A percentile compares a stretch with the other conserved stretches of the same genome.
Conservation (phyloP, 2,888 invertebrate genomes). For the Eristalis pertinax region DNA sequence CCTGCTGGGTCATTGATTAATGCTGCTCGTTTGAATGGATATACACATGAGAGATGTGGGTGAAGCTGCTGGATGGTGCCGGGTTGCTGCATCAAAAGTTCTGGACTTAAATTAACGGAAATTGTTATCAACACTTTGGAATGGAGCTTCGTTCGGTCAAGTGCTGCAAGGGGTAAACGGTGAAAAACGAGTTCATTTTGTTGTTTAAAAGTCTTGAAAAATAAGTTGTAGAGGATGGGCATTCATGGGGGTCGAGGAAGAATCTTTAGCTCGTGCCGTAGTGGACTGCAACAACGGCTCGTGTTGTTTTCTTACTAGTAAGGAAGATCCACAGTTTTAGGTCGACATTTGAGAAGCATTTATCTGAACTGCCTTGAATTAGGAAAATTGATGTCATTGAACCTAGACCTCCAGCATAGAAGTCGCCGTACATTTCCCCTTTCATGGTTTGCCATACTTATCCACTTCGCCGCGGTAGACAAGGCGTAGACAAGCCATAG, state of each 20-base stretch:
- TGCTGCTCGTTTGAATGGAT: not conserved
- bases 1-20: slow-evolving; percentile 28
- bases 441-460: too few species aligned
- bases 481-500: too few species aligned
- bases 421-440: too few species aligned
- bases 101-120: not conserved
- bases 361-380: too few species aligned
- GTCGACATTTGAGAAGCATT: too few species aligned
- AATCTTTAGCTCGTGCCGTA: too few species aligned
- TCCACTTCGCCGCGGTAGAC: too few species aligned
- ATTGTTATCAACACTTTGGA: not conserved
- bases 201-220: not conserved
- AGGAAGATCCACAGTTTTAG: too few species aligned
- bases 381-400: too few species aligned
- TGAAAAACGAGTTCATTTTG: not conserved
- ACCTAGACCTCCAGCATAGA: too few species aligned
- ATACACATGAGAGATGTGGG: not conserved
- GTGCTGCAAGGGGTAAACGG: not conserved
- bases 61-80: not conserved
- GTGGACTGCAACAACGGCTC: too few species aligned
- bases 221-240: not conserved
- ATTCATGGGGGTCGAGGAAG: not conserved
- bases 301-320: too few species aligned
- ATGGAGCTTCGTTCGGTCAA: not conserved
- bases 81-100: not conserved